Conservation (phyloP, 2,888 invertebrate species). For the Kryphioiulus occultus region DNA sequence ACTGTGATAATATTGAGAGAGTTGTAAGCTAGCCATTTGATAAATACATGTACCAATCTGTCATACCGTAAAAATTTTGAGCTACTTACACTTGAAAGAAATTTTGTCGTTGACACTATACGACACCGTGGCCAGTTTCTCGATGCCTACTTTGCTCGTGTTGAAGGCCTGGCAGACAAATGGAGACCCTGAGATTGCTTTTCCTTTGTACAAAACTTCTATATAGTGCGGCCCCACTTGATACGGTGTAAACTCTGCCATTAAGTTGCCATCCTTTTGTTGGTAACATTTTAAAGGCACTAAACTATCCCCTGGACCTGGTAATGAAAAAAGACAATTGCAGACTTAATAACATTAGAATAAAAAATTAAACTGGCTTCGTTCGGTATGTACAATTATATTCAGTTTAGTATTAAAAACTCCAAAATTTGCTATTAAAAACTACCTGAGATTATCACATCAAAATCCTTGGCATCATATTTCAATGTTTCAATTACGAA, state of each 20-base stretch:
- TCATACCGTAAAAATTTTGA: not conserved
- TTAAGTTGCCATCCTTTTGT: constrained; percentile 92
- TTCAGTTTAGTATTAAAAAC: no score
- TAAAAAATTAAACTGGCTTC: no score
- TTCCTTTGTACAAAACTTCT: constrained; percentile 89
- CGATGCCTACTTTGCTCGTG: constrained; percentile 79
- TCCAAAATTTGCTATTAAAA: no score
- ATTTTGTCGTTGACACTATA: constrained; percentile 77
- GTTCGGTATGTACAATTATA: no score
- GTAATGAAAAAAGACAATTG: not conserved
- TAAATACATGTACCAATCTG: constrained; percentile 33
- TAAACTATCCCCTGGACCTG: constrained; percentile 61
- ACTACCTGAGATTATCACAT: constrained; percentile 82
- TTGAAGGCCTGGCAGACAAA: constrained; percentile 93
- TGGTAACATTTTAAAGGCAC: constrained; percentile 93
- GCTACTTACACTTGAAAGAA: constrained; percentile 75
- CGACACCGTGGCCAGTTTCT: constrained; percentile 70
- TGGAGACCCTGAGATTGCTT: constrained; percentile 90
- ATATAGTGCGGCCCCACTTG: constrained; percentile 65
- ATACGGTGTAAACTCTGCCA: constrained; percentile 90
- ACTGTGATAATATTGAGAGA: constrained; percentile 65
- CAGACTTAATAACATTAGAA: not conserved
- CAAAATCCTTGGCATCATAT: constrained; percentile 80
- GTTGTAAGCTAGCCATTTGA: not conserved
- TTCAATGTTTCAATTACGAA: constrained; percentile 90